phyloP scores from a whole-genome alignment of 1,140 invertebrate species.

The Rhagoletis pomonella region DNA sequence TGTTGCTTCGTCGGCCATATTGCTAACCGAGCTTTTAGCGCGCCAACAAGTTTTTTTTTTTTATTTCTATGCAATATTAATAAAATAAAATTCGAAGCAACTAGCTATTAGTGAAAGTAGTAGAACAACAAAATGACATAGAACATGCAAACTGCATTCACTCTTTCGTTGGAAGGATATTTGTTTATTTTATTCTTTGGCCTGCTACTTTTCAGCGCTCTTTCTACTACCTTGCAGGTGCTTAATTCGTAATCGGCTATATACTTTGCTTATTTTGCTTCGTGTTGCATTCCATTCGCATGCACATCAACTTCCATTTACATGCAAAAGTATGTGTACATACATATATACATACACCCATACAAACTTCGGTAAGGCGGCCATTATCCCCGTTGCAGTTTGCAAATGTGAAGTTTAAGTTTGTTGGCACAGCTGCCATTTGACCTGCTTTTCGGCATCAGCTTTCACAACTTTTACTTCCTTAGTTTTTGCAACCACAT shows the following conservation, averaged over 20 bases:
- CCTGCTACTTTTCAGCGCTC: no score
- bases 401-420: constrained; percentile 7
- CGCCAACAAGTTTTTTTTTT: background rate
- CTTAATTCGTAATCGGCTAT: background rate
- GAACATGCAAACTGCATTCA: constrained; percentile 8
- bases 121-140: constrained; percentile 14
- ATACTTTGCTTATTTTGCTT: background rate
- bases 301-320: no score
- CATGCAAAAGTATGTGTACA: no score
- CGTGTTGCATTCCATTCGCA: background rate
- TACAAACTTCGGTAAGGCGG: background rate
- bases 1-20: background rate
- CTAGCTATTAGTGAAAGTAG: constrained; percentile 31
- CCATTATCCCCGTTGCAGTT: background rate
- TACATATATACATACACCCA: no score
- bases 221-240: background rate
- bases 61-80: background rate
- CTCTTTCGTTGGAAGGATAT: background rate
- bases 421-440: background rate
- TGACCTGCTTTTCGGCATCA: constrained; percentile 2
- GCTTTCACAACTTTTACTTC: constrained; percentile 1
- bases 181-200: background rate
- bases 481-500: background rate
- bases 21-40: constrained; percentile 8
- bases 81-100: background rate